Base-by-base conservation (phyloP, 2,888 invertebrate species). In the Automeris io region DNA sequence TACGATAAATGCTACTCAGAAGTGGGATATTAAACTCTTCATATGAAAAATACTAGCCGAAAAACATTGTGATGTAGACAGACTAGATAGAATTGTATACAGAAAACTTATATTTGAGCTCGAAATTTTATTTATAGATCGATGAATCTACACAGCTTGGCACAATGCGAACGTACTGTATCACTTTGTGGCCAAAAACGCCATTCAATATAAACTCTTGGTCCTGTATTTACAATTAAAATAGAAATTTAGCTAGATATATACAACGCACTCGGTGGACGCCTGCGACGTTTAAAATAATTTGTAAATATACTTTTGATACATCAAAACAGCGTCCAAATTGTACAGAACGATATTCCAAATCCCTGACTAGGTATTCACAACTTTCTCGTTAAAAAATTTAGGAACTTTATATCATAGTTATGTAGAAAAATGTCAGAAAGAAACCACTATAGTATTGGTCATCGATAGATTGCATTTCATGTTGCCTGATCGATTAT, bases 151-250 rank as follows among this genome's bases (percentile, higher is more conserved):
- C 5, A 5, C 29, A 3, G 4, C 29, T 16, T 3, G 29, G 47
- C 34, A 38, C 21, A 16, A 31, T 40, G 16, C 31, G 16, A 29
- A 29, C 59, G 61, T 62, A 58, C 59, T 56, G 51, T 69, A 70
- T 67, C 62, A 67, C 68, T 61, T 58, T 49, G 8, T 9, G 4
- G 16, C 57, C 38, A 33, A 37, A 33, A 56, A 49, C 54, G 61
- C 51, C 50, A 51, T 55, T 47, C 56, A 61, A 65, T 60, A 52
- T 64, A 57, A 68, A 70, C 71, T 68, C 63, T 80, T 78, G 79
- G 77, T 81, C 80, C 75, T 74, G 70, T 82, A 83, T 83, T 72
- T 83, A 83, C 82, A 82, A 61, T 63, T 65, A 65, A 70, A 54
- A 72, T 71, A 67, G 43, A 68, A 77, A 76, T 77, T 79, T 80